A percentile compares a stretch with the other conserved stretches of the same genome.
Evolutionary conservation across 2,113 vertebrate species (phyloP).

Genomic region (Pangasianodon hypophthalmus): DNA sequence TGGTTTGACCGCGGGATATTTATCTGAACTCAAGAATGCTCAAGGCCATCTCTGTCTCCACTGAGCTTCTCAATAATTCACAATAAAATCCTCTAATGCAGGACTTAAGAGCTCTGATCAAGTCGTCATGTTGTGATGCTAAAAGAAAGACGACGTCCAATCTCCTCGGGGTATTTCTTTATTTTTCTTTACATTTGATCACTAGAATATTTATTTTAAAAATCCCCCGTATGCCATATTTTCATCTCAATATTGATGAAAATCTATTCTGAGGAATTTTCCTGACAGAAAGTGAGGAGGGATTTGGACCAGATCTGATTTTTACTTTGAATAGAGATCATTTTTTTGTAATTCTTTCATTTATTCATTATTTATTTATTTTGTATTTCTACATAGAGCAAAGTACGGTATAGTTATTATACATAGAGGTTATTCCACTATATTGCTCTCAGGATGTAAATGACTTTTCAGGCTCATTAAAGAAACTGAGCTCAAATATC

Average conservation of each 20-base stretch:
- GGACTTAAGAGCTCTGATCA: not conserved
- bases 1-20: not conserved
- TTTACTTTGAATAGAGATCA: not conserved
- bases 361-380: not conserved
- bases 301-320: not conserved
- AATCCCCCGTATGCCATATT: not conserved
- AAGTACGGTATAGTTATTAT: not conserved
- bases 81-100: constrained; percentile 3
- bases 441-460: not conserved
- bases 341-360: not conserved
- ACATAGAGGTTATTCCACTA: not conserved
- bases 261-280: not conserved
- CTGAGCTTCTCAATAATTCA: constrained; percentile 9
- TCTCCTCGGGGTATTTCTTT: not conserved
- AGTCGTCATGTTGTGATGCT: not conserved
- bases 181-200: not conserved
- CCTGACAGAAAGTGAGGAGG: not conserved
- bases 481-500: not conserved
- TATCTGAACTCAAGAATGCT: not conserved
- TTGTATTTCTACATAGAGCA: not conserved
- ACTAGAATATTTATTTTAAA: not conserved
- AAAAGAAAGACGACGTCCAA: not conserved
- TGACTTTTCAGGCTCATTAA: not conserved
- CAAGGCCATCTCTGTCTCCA: not conserved
- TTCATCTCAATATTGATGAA: not conserved